phyloP scores from a whole-genome alignment of 2,888 invertebrate genomes.

The Neoascia interrupta region DNA sequence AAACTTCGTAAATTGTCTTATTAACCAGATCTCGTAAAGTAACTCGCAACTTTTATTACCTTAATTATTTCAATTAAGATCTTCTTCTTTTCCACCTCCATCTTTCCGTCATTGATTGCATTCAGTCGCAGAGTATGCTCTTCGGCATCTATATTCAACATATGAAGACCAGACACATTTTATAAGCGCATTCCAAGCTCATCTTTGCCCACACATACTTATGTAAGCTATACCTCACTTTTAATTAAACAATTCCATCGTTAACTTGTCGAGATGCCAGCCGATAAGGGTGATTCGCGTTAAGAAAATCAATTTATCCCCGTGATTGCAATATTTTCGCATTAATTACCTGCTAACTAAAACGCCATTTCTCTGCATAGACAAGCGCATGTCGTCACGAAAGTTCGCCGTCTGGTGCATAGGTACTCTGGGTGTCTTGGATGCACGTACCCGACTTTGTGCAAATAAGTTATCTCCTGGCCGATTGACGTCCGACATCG shows the following conservation, averaged over 20 bases:
- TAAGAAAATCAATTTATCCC: constrained; percentile 55
- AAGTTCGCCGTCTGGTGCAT: constrained; percentile 22
- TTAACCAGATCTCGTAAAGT: too few relatives aligned
- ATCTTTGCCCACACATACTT: neutral
- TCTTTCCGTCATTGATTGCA: too few relatives aligned
- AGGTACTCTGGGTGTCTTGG: constrained; percentile 24
- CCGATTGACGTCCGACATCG: constrained; percentile 66
- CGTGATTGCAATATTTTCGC: constrained; percentile 59
- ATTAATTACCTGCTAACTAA: constrained; percentile 59
- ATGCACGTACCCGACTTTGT: constrained; percentile 51
- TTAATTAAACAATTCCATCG: constrained; percentile 26
- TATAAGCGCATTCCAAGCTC: too few relatives aligned
- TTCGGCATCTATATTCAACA: too few relatives aligned
- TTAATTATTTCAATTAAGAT: too few relatives aligned
- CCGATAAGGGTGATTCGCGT: constrained; percentile 21
- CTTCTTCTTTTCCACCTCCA: too few relatives aligned
- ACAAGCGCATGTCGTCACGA: constrained; percentile 53
- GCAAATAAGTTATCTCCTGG: constrained; percentile 66
- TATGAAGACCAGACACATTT: too few relatives aligned
- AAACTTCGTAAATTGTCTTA: too few relatives aligned
- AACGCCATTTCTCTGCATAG: constrained; percentile 50
- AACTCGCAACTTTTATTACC: too few relatives aligned
- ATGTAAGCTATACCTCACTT: neutral
- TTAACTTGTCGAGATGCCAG: constrained; percentile 19
- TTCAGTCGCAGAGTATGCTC: too few relatives aligned